Base-by-base conservation (phyloP, 2,888 invertebrate genomes). In the Augiades crinisus region DNA sequence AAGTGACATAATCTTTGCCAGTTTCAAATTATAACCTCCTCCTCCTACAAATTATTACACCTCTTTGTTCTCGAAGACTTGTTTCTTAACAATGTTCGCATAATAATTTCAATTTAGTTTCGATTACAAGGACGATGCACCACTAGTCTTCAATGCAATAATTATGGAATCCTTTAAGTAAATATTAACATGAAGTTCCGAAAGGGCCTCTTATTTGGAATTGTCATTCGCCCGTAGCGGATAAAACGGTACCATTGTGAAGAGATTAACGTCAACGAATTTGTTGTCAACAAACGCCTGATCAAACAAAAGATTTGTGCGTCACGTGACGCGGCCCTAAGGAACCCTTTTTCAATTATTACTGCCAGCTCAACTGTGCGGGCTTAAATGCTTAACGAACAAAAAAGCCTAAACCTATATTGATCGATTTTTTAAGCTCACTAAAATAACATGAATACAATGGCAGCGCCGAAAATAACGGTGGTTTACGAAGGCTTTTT, bases 241-340 rank as follows among this genome's bases (percentile, higher is more conserved):
- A 82, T 84, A 76, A 81, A 85, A 78, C 76, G 70, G 70, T 71
- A 63, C 81, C 71, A 88, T 89, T 89, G 86, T 89, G 76, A 78
- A 64, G 71, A 86, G 88, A 89, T 89, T 88, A 88, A 73, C 81
- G 88, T 88, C 88, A 84, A 84, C 83, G 79, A 83, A 87, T 79
- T 84, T 80, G 81, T 85, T 83, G 85, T 83, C 84, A 83, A 84
- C 86, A 82, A 81, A 85, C 81, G 86, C 82, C 79, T 81, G 86
- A 83, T 83, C 84, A 88, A 86, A 88, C 81, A 88, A 81, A 83
- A 81, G 81, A 80, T 77, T 79, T 76, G 72, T 72, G 67, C 74
- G 72, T 75, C 73, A 72, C 62, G 66, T 70, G 67, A 72, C 62
- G 66, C 70, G 67, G 64, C 67, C 64, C 68, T 59, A 61, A 71